Percentiles rank a stretch among this genome's conserved stretches.
These are phyloP conservation scores for Lacerta viridis DNA, from an alignment of 2,797 vertebrate species.

Conservation along the genomic window DNA sequence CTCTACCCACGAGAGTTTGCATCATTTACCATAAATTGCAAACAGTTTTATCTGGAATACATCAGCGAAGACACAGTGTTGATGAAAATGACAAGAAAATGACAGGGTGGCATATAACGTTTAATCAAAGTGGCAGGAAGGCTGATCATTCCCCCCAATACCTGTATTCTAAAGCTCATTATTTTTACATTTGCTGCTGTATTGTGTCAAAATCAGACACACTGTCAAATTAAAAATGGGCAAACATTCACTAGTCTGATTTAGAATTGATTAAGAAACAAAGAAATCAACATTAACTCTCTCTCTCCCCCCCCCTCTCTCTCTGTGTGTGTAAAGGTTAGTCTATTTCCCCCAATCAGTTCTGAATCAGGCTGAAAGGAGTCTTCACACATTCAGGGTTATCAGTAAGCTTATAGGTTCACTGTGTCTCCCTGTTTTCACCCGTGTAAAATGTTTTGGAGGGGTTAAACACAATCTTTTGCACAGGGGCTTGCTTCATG, in stretches of 20 bases:
- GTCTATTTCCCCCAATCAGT: background rate
- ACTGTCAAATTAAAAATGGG: background rate
- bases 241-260: background rate
- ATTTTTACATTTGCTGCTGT: background rate
- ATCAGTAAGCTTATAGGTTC: background rate
- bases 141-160: background rate
- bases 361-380: background rate
- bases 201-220: background rate
- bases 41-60: background rate
- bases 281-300: background rate
- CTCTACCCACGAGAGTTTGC: background rate
- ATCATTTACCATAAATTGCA: background rate
- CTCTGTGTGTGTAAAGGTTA: background rate
- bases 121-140: background rate
- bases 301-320: too few species aligned
- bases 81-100: conserved; percentile 16
- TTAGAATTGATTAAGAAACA: background rate
- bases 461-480: background rate
- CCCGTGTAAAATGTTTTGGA: background rate
- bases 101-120: background rate
- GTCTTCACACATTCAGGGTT: background rate
- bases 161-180: too few species aligned
- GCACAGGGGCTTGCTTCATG: background rate
- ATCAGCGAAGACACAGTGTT: background rate
- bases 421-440: background rate